Base-by-base conservation (phyloP, 2,113 vertebrate species). In the Meles meles region DNA sequence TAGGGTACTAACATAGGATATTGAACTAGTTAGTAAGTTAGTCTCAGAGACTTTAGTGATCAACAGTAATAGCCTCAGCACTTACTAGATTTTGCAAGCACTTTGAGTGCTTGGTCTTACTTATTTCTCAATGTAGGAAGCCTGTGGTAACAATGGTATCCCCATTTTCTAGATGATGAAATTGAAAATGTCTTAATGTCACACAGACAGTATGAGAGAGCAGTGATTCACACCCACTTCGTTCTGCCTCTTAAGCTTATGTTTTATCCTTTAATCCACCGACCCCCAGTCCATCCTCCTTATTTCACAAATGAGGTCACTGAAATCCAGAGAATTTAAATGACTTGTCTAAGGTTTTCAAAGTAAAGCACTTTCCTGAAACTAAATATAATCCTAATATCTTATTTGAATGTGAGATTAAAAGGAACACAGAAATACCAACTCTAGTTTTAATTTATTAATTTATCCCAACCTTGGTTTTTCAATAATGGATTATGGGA, bases 391-490 rank as follows among this genome's bases (percentile, higher is more conserved):
- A 69, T 27, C 27, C 74, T 76, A 88, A 76, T 71, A 67, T 14
- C 27, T 29, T 72, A 13, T 93, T 34, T 86, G 74, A 65, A 67
- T 93, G 11, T 92, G 65, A 93, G 39, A 88, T 96, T 95, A 92
- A 96, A 92, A 76, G 5, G 15, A 52, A 79, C 25, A 57, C 44
- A 57, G 17, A 88, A 34, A 65, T 74, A 18, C 34, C 21, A 65
- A 1, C 49, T 18, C 13, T 13, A 86, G 0, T 59, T 88, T 88
- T 92, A 90, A 52, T 11, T 65, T 31, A 61, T 55, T 91, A 37
- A 87, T 82, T 92, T 83, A 69, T 77, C n/a, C 39, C 37, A 65
- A 81, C 14, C 44, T 76, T 96, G n/a, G 3, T 59, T 90, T 96
- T 18, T 97, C 18, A 65, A 8, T 67, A 67, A 34, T 34, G 96